phyloP scores from a whole-genome alignment of 2,797 vertebrate species.

The Cryptoblepharus egeriae region DNA sequence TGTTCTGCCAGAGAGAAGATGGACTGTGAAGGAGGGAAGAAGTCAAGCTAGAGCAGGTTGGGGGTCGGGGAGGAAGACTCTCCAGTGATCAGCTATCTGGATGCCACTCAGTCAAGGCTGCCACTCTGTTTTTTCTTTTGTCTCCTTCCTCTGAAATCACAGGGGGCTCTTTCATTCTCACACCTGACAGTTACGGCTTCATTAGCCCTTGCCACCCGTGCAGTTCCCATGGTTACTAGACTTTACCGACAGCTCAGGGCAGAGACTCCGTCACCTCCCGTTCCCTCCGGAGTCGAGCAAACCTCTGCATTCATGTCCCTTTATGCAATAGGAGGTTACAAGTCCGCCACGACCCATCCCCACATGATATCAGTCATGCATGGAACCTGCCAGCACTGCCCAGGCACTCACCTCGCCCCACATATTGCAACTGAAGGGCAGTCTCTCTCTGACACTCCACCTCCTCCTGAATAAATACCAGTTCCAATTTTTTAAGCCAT shows the following conservation, averaged over 20 bases:
- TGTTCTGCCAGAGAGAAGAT: not conserved
- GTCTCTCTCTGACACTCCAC: not conserved
- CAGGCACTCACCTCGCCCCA: not conserved
- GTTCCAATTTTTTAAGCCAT: not conserved
- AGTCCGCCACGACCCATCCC: not conserved
- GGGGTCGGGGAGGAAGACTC: not conserved
- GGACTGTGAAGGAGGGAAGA: not conserved
- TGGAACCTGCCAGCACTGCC: not conserved
- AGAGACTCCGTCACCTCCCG: constrained; percentile 12
- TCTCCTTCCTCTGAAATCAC: not conserved
- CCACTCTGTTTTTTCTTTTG: not conserved
- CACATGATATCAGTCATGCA: not conserved
- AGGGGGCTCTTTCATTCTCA: constrained; percentile 13
- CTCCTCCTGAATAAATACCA: not conserved
- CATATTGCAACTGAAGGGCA: not conserved
- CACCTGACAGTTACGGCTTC: constrained; percentile 28
- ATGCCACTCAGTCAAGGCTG: not conserved
- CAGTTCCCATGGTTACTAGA: constrained; percentile 40
- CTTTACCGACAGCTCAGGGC: constrained; percentile 27
- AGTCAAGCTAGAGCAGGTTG: not conserved
- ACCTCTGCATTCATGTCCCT: constrained; percentile 24
- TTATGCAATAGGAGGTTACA: constrained; percentile 3
- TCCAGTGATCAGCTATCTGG: not conserved
- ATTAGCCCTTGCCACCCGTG: constrained; percentile 29
- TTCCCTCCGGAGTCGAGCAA: constrained; percentile 3